A percentile compares a stretch with the other conserved stretches of the same genome.
These are phyloP conservation scores for Butastur rufipennis DNA, from an alignment of 2,113 vertebrate species.

Conservation along the genomic window DNA sequence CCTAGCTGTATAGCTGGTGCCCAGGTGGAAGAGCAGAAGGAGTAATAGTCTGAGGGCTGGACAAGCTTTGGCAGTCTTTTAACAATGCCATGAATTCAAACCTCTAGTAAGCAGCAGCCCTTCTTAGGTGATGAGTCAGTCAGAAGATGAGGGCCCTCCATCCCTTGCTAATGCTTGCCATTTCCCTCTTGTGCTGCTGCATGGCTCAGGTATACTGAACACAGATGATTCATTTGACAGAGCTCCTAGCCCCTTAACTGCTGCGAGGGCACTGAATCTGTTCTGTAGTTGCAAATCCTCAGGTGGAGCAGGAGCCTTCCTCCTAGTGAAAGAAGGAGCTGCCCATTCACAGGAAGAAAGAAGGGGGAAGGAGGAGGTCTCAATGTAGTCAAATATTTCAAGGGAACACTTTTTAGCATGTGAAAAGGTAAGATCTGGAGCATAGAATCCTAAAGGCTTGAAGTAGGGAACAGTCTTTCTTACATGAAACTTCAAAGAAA, in stretches of 20 bases:
- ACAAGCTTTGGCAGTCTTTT: background rate
- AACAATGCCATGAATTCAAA: too few relatives aligned
- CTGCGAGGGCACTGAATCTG: background rate
- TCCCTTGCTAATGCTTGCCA: background rate
- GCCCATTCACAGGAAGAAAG: background rate
- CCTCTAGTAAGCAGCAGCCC: background rate
- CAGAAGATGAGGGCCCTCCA: background rate
- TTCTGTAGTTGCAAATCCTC: background rate
- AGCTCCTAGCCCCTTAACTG: background rate
- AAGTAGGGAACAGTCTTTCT: background rate
- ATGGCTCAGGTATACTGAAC: background rate
- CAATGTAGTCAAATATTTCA: background rate
- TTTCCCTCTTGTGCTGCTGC: background rate
- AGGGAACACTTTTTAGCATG: background rate
- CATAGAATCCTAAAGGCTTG: background rate
- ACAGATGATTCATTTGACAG: background rate
- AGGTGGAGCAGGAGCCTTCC: background rate
- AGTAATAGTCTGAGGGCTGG: background rate
- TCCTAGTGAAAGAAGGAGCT: background rate
- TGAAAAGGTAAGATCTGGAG: background rate
- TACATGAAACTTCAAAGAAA: background rate
- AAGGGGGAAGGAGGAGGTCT: background rate
- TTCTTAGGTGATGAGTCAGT: background rate
- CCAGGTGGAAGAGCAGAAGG: background rate
- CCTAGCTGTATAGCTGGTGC: background rate